phyloP scores from a whole-genome alignment of 2,797 vertebrate genomes.

The Gymnothorax reevesii region DNA sequence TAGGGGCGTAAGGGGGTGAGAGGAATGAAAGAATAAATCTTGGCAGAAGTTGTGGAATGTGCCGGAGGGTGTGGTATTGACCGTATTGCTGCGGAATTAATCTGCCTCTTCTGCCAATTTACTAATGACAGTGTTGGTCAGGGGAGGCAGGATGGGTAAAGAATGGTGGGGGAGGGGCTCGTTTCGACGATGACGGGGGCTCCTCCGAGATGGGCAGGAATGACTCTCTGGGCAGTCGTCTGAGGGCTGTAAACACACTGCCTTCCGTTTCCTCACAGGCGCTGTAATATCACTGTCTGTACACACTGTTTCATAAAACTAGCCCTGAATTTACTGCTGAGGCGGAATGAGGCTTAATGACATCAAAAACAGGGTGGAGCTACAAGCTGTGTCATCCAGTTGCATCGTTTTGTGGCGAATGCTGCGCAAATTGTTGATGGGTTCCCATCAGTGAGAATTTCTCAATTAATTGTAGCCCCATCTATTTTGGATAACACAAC shows the following conservation, averaged over 20 bases:
- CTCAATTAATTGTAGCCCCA: neutral
- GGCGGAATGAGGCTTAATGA: neutral
- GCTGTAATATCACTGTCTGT: neutral
- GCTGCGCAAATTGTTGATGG: neutral
- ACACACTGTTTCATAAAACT: too few species aligned
- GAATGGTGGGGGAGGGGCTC: neutral
- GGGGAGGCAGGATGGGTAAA: neutral
- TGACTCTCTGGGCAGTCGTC: neutral
- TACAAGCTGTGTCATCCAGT: neutral
- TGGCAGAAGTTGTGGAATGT: neutral
- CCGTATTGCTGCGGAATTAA: neutral
- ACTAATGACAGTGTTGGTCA: conserved; percentile 18
- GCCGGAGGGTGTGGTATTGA: conserved; percentile 11
- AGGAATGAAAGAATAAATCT: neutral
- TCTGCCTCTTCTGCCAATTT: conserved; percentile 24
- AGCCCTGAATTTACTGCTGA: too few species aligned
- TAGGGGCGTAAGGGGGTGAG: neutral
- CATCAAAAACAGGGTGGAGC: neutral
- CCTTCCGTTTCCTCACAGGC: neutral
- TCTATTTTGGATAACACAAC: neutral
- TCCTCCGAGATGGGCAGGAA: neutral
- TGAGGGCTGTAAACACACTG: neutral
- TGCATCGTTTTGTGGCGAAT: neutral
- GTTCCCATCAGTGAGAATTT: neutral
- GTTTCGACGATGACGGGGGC: neutral